These are phyloP conservation scores for Emydoidea blandingii DNA, from an alignment of 2,797 vertebrate species.

Conservation along the genomic window DNA sequence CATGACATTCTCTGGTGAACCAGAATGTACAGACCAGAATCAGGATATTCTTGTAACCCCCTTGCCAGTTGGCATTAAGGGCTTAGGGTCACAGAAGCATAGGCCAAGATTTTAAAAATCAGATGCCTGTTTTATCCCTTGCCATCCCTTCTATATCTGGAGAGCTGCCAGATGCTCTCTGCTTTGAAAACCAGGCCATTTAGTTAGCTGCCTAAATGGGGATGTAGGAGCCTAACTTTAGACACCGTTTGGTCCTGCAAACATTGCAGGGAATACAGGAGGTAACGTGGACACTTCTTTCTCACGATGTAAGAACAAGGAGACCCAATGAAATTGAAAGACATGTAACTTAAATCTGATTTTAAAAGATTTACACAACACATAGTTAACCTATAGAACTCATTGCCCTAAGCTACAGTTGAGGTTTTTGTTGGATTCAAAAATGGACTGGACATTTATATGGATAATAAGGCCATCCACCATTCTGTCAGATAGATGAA, in stretches of 20 bases:
- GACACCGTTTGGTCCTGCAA: neutral
- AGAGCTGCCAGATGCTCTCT: neutral
- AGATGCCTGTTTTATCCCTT: neutral
- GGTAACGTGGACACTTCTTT: neutral
- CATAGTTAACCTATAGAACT: constrained; percentile 73
- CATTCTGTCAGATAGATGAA: constrained; percentile 45
- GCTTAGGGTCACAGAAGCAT: no score
- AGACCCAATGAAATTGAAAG: constrained; percentile 51
- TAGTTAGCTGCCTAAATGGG: constrained; percentile 14
- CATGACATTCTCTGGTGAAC: neutral
- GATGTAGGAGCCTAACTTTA: neutral
- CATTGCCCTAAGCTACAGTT: constrained; percentile 65
- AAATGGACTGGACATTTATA: constrained; percentile 66
- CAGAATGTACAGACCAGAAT: neutral
- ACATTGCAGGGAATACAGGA: neutral
- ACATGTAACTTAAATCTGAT: constrained; percentile 65
- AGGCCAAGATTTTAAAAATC: neutral
- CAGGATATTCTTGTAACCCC: no score
- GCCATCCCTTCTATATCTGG: neutral
- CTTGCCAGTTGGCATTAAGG: no score
- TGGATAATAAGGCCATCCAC: neutral
- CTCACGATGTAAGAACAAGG: neutral
- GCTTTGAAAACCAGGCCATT: neutral
- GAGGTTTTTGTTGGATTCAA: constrained; percentile 60
- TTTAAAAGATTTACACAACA: constrained; percentile 61